Evolutionary conservation across 2,888 invertebrate species (phyloP).

Genomic region (Azorinus chamasolen): DNA sequence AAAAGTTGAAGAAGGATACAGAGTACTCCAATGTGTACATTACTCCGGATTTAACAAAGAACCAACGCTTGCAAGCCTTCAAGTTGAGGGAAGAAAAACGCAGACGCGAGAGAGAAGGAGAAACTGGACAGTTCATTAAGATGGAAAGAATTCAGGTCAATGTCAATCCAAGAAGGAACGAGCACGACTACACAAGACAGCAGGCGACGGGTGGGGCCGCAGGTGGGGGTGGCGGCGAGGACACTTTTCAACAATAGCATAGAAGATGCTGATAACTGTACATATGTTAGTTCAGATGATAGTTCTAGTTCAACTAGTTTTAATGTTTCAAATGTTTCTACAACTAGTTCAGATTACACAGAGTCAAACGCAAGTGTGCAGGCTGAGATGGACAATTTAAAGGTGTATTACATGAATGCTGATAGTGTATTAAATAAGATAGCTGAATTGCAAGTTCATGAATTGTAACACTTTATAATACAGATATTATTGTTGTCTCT

Average conservation of each 20-base stretch:
- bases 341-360: not conserved
- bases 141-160: slow-evolving; percentile 10
- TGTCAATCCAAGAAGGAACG: not conserved
- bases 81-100: slow-evolving; percentile 17
- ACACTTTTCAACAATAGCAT: too few species aligned
- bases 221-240: too few species aligned
- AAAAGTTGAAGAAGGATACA: not conserved
- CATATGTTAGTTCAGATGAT: not conserved
- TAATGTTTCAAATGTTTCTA: slow-evolving; percentile 1
- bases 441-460: not conserved
- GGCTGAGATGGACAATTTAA: not conserved
- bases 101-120: slow-evolving; percentile 4
- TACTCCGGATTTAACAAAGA: slow-evolving; percentile 13
- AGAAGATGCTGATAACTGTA: not conserved
- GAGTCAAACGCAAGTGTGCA: slow-evolving; percentile 1
- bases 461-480: not conserved
- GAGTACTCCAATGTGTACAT: slow-evolving; percentile 17
- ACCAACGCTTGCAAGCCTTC: slow-evolving; percentile 17
- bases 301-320: not conserved
- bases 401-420: slow-evolving; percentile 1
- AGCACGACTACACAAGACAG: not conserved
- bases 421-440: slow-evolving; percentile 1
- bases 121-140: slow-evolving; percentile 8
- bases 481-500: not conserved
- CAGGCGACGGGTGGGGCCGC: not conserved